Evolutionary conservation across 2,113 vertebrate genomes (phyloP).

Genomic region (Blennius ocellaris): DNA sequence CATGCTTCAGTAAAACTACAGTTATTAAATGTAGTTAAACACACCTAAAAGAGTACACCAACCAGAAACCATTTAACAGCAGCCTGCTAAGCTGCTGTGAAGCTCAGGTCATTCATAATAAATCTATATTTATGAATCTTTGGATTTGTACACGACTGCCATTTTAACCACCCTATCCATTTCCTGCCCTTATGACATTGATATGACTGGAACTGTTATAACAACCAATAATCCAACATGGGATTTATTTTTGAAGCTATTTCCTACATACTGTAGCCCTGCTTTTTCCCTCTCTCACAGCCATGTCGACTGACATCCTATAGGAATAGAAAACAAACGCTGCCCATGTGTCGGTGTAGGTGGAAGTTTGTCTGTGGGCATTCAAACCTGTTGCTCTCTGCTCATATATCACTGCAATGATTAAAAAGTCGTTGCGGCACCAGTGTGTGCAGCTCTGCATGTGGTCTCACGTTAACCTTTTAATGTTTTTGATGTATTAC

Average conservation of each 20-base stretch:
- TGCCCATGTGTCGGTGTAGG: constrained; percentile 17
- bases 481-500: too few relatives aligned
- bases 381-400: constrained; percentile 30
- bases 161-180: constrained; percentile 40
- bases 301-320: constrained; percentile 48
- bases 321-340: constrained; percentile 54
- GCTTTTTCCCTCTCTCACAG: constrained; percentile 27
- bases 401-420: constrained; percentile 26
- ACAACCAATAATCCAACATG: constrained; percentile 36
- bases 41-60: constrained; percentile 21
- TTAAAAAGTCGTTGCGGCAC: constrained; percentile 21
- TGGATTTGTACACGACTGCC: constrained; percentile 10
- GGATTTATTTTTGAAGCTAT: constrained; percentile 59
- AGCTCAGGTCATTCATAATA: constrained; percentile 38
- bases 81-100: not conserved
- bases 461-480: constrained; percentile 4
- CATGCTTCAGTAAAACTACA: constrained; percentile 38
- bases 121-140: constrained; percentile 34
- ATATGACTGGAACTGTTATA: constrained; percentile 36
- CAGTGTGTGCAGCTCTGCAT: not conserved
- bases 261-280: constrained; percentile 17
- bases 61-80: constrained; percentile 26
- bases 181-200: constrained; percentile 43
- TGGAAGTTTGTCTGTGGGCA: constrained; percentile 13
- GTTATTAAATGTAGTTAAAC: constrained; percentile 30